phyloP scores from a whole-genome alignment of 2,797 vertebrate genomes.

The Bradypodion ventrale region DNA sequence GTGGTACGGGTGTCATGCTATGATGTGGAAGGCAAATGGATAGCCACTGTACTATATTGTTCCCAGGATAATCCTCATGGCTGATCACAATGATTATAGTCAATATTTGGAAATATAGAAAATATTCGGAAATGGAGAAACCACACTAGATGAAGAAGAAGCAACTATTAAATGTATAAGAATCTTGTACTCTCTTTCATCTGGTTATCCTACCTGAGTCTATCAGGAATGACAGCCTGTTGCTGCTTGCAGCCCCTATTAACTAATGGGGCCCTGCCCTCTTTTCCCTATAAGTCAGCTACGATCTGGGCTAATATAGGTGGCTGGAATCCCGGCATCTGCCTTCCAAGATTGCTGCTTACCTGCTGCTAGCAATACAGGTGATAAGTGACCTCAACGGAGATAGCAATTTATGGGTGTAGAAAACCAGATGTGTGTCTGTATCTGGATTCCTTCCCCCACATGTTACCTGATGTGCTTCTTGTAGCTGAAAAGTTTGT shows the following conservation, averaged over 20 bases:
- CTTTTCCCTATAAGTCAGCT: background rate
- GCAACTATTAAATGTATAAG: background rate
- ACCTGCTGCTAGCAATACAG: background rate
- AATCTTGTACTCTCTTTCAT: too few relatives aligned
- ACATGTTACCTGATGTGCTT: background rate
- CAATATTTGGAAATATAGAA: too few relatives aligned
- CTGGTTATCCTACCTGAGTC: too few relatives aligned
- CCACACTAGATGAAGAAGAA: too few relatives aligned
- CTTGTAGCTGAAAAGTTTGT: background rate
- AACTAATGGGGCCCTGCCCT: background rate
- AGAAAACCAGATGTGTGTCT: background rate
- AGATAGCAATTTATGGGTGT: background rate
- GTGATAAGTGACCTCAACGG: background rate
- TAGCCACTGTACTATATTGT: too few relatives aligned
- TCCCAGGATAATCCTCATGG: too few relatives aligned
- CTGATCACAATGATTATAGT: too few relatives aligned
- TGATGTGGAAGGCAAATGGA: too few relatives aligned
- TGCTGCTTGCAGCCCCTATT: background rate
- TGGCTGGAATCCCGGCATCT: background rate
- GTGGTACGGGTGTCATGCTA: too few relatives aligned
- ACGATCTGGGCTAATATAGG: too few relatives aligned
- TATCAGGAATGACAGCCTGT: background rate
- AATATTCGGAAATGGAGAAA: too few relatives aligned
- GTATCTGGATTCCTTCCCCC: background rate
- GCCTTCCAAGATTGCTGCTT: background rate